Evolutionary conservation across 2,113 vertebrate species (phyloP).

Genomic region (Nothobranchius kuhntae): DNA sequence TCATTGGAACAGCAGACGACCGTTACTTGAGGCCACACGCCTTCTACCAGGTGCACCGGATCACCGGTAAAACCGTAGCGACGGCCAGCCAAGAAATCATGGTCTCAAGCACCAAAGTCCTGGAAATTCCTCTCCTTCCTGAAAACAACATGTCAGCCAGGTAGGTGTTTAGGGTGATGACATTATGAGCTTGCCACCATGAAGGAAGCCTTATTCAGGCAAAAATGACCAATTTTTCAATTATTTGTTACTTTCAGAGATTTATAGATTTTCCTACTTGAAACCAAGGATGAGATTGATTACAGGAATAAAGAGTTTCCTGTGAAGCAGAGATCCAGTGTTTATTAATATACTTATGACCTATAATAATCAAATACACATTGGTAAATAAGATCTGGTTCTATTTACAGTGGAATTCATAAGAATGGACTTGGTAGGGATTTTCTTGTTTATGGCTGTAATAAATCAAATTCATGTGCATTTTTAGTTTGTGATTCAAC

Average conservation of each 20-base stretch:
- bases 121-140: conserved; percentile 97
- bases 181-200: conserved; percentile 51
- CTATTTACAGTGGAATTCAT: conserved; percentile 47
- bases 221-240: conserved; percentile 41
- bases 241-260: conserved; percentile 43
- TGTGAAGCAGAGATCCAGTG: conserved; percentile 32
- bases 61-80: conserved; percentile 98
- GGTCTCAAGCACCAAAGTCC: conserved; percentile 92
- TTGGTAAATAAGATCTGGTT: conserved; percentile 40
- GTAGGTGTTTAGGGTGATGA: conserved; percentile 72
- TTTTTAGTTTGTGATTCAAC: conserved; percentile 48
- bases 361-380: conserved; percentile 10
- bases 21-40: conserved; percentile 95
- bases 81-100: conserved; percentile 97
- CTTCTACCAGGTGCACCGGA: conserved; percentile 98
- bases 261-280: conserved; percentile 57
- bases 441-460: conserved; percentile 39
- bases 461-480: conserved; percentile 56
- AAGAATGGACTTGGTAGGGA: conserved; percentile 26
- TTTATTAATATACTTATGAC: conserved; percentile 50
- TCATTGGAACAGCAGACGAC: conserved; percentile 98
- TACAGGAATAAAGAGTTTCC: conserved; percentile 54
- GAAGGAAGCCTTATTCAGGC: conserved; percentile 30
- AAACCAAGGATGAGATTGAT: conserved; percentile 44
- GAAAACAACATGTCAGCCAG: conserved; percentile 98